These are phyloP conservation scores for Pavo muticus DNA, from an alignment of 2,113 vertebrate genomes.

Conservation along the genomic window DNA sequence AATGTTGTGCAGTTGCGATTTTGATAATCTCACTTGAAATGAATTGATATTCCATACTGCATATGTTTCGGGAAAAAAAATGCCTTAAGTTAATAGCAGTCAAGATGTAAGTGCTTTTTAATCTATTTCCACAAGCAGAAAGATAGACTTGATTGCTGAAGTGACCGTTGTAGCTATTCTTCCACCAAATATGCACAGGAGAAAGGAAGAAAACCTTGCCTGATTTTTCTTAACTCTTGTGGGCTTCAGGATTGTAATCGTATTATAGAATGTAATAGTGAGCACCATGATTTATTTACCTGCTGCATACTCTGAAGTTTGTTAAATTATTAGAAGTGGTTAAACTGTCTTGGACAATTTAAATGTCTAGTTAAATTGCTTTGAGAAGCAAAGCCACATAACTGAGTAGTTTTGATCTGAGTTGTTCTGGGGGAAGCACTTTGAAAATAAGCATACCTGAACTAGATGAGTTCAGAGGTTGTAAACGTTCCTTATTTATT, in stretches of 20 bases:
- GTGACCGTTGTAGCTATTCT: background rate
- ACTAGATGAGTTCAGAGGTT: background rate
- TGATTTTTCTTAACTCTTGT: background rate
- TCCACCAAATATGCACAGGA: background rate
- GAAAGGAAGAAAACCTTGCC: background rate
- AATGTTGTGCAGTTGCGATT: background rate
- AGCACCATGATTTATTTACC: background rate
- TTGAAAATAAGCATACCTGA: background rate
- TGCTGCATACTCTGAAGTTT: background rate
- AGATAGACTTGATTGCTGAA: background rate
- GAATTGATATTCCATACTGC: background rate
- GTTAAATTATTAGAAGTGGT: background rate
- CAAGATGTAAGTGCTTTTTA: background rate
- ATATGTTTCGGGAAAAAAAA: background rate
- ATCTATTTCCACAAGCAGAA: background rate
- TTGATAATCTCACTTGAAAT: background rate
- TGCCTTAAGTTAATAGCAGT: background rate
- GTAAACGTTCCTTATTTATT: background rate
- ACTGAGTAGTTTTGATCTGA: background rate
- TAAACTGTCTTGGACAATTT: background rate
- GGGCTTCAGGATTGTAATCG: background rate
- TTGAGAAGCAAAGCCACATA: background rate
- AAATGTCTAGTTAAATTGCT: background rate
- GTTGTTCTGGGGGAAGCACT: background rate
- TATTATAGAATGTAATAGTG: background rate